Conservation (phyloP, 1,140 invertebrate species). For the Drosophila subpulchrella region DNA sequence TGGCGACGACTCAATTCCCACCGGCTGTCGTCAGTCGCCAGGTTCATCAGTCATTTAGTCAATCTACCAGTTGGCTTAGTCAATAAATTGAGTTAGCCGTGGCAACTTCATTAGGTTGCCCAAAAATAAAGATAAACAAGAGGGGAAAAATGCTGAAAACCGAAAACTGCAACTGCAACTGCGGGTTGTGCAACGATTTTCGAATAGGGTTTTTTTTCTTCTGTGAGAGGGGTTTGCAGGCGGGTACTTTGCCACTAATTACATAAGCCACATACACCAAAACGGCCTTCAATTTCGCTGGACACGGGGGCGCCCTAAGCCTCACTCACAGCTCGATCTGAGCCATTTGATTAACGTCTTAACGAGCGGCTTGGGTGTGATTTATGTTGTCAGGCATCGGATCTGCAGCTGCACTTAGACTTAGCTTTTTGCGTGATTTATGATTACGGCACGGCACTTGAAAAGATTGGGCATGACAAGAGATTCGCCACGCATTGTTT, state of each 20-base stretch:
- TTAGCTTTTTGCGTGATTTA: slow-evolving; percentile 69
- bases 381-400: slow-evolving; percentile 66
- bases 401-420: slow-evolving; percentile 52
- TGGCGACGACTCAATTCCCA: slow-evolving; percentile 67
- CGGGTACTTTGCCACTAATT: slow-evolving; percentile 64
- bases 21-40: slow-evolving; percentile 53
- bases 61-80: slow-evolving; percentile 56
- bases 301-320: slow-evolving; percentile 46
- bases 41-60: slow-evolving; percentile 68
- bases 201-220: slow-evolving; percentile 23
- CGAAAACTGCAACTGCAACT: slow-evolving; percentile 22
- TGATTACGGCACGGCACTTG: slow-evolving; percentile 64
- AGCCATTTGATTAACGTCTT: slow-evolving; percentile 80
- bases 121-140: slow-evolving; percentile 59
- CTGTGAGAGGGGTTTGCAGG: neutral
- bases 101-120: slow-evolving; percentile 71
- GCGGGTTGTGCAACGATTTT: slow-evolving; percentile 61
- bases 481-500: slow-evolving; percentile 75
- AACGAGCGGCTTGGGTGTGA: slow-evolving; percentile 71
- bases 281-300: slow-evolving; percentile 68
- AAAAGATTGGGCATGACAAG: slow-evolving; percentile 70
- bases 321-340: slow-evolving; percentile 27
- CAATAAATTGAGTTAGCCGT: slow-evolving; percentile 74
- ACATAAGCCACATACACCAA: slow-evolving; percentile 66
- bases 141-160: slow-evolving; percentile 13